Conservation (phyloP, 2,113 vertebrate genomes). For the Capreolus pygargus region DNA sequence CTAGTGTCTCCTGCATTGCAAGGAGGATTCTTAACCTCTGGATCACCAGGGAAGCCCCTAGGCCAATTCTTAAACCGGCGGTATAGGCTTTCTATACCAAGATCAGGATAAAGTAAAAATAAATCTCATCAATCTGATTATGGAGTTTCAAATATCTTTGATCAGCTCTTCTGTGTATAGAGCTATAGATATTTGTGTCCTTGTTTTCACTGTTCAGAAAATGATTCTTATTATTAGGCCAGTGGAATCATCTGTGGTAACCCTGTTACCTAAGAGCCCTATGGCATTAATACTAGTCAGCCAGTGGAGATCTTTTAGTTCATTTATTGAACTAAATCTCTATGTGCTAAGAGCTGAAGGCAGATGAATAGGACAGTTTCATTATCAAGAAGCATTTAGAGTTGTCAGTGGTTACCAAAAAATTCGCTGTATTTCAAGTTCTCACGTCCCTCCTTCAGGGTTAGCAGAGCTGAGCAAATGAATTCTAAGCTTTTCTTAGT, state of each 20-base stretch:
- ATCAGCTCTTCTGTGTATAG: neutral
- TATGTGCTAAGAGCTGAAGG: neutral
- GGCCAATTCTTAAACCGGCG: neutral
- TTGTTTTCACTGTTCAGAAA: neutral
- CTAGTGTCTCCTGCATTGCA: neutral
- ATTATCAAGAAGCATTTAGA: neutral
- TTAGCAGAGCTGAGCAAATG: neutral
- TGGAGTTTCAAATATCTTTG: neutral
- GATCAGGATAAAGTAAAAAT: neutral
- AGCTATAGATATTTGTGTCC: neutral
- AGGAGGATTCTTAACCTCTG: neutral
- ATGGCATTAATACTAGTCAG: neutral
- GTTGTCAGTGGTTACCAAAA: neutral
- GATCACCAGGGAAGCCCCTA: neutral
- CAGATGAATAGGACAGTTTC: neutral
- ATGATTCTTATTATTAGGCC: neutral
- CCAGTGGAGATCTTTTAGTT: neutral
- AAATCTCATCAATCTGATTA: neutral
- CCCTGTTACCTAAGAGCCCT: neutral
- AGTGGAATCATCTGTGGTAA: neutral
- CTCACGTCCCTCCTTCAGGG: neutral
- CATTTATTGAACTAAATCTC: neutral
- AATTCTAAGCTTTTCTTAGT: neutral
- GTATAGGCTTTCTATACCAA: neutral
- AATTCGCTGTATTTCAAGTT: neutral